phyloP scores from a whole-genome alignment of 2,888 invertebrate species.

The Melinaea marsaeus region DNA sequence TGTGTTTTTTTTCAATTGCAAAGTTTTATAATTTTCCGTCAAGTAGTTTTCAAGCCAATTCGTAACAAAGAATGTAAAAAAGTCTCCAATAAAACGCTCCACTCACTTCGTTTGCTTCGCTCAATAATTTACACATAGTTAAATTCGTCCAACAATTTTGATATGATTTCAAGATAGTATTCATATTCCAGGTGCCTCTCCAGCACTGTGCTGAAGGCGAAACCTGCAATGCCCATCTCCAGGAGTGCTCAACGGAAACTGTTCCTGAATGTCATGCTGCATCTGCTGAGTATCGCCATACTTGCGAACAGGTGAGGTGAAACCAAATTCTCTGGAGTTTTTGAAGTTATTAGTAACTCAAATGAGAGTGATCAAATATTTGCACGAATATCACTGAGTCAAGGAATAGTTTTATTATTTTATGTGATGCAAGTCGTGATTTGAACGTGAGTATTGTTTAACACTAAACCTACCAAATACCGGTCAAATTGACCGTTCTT shows the following conservation, averaged over 20 bases:
- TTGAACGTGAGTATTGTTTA: conserved; percentile 15
- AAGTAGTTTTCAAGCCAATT: no score
- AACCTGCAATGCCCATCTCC: conserved; percentile 60
- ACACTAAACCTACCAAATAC: no score
- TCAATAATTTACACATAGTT: no score
- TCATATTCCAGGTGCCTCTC: conserved; percentile 53
- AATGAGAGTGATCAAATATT: neutral
- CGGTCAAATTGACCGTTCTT: no score
- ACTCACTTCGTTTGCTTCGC: no score
- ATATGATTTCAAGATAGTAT: neutral
- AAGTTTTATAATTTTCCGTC: no score
- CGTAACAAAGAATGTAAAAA: no score
- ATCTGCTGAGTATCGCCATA: conserved; percentile 48
- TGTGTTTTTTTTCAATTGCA: no score
- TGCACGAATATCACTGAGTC: neutral
- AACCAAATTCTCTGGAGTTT: no score
- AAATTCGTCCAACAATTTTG: neutral
- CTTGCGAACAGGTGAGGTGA: conserved; percentile 68
- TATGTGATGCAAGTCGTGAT: conserved; percentile 14
- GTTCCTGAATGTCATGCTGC: conserved; percentile 58
- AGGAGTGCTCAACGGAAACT: conserved; percentile 50
- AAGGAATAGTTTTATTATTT: conserved; percentile 6
- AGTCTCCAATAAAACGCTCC: no score
- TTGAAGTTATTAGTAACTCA: no score
- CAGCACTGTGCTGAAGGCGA: conserved; percentile 49